Percentiles rank a stretch among this genome's conserved stretches.
These are phyloP conservation scores for Scolanthus callimorphus DNA, from an alignment of 92 coral and sea anemone genomes.

Conservation along the genomic window DNA sequence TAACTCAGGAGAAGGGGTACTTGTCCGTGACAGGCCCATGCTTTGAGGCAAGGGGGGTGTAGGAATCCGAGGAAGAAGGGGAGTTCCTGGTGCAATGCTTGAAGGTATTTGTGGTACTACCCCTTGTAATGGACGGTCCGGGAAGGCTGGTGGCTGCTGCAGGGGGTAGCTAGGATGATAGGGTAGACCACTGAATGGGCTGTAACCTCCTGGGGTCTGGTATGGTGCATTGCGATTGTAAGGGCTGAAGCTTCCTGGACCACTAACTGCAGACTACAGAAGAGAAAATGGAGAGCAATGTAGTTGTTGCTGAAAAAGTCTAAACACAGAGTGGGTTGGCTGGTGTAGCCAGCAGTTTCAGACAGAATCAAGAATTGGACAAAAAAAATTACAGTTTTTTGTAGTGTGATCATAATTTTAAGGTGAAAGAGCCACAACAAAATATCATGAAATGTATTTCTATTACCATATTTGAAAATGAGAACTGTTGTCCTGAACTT, in stretches of 20 bases:
- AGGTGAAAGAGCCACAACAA: too few relatives aligned
- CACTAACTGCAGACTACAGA: conserved; percentile 29
- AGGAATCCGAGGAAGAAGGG: conserved; percentile 61
- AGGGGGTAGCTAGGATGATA: conserved; percentile 55
- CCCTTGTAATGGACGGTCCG: conserved; percentile 36
- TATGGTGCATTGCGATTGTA: conserved; percentile 17
- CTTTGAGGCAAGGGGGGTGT: conserved; percentile 64
- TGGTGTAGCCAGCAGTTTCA: too few relatives aligned
- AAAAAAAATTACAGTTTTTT: too few relatives aligned
- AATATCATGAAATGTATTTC: too few relatives aligned
- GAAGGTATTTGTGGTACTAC: conserved; percentile 38
- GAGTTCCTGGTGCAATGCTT: conserved; percentile 41
- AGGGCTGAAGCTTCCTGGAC: conserved; percentile 44
- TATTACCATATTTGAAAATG: too few relatives aligned
- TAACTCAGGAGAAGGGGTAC: conserved; percentile 85
- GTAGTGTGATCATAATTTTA: too few relatives aligned
- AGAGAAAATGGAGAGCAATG: background rate
- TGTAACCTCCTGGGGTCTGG: conserved; percentile 50
- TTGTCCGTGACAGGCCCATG: conserved; percentile 52
- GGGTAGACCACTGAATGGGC: conserved; percentile 76
- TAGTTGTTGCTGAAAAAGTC: too few relatives aligned
- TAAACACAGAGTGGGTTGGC: too few relatives aligned
- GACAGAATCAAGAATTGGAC: too few relatives aligned
- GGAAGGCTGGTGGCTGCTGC: conserved; percentile 34
- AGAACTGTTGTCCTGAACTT: too few relatives aligned